Conservation (phyloP, 2,888 invertebrate genomes). For the Dryococelus australis region DNA sequence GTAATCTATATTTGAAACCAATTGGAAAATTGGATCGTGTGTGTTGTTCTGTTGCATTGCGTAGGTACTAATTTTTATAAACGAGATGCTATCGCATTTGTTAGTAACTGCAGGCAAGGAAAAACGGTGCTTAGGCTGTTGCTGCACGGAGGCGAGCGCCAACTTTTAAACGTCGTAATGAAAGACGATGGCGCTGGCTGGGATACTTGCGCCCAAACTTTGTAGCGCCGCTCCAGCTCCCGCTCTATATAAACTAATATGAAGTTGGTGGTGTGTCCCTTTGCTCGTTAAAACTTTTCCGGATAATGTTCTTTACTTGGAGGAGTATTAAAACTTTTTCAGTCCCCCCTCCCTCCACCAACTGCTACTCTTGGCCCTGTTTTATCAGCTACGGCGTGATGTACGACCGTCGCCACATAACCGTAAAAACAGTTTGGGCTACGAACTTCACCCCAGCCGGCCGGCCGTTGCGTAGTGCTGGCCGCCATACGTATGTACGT, state of each 20-base stretch:
- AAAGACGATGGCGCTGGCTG: constrained; percentile 31
- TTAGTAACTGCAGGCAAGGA: too few relatives aligned
- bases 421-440: neutral
- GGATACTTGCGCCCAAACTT: neutral
- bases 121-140: neutral
- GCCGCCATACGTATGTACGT: too few relatives aligned
- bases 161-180: constrained; percentile 36
- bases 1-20: too few relatives aligned
- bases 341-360: neutral
- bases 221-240: neutral
- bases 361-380: neutral
- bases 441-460: too few relatives aligned
- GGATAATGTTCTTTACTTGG: constrained; percentile 28
- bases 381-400: constrained; percentile 4
- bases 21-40: too few relatives aligned
- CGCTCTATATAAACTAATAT: constrained; percentile 29
- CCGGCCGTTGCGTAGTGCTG: too few relatives aligned
- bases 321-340: constrained; percentile 2
- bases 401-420: neutral
- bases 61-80: too few relatives aligned
- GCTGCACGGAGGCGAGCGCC: neutral
- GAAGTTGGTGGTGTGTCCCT: constrained; percentile 28
- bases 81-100: too few relatives aligned
- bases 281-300: constrained; percentile 24
- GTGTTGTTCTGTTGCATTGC: too few relatives aligned